phyloP scores from a whole-genome alignment of 23 tunicate species.

The Corella eumyota region DNA sequence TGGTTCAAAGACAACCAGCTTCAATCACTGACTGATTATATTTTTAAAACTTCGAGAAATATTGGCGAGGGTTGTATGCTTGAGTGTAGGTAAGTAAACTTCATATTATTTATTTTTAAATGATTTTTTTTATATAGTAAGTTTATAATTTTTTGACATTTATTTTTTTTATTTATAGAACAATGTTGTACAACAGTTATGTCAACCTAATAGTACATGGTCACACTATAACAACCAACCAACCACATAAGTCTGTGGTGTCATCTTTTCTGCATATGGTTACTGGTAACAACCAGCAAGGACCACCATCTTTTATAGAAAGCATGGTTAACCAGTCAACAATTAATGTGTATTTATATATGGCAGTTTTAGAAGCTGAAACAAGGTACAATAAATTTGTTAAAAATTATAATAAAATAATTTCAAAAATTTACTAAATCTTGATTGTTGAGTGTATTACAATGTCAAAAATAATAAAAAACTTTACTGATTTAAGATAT shows the following conservation, averaged over 20 bases:
- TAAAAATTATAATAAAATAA: too few relatives aligned
- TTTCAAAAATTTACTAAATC: too few relatives aligned
- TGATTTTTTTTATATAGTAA: background rate
- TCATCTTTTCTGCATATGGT: conserved; percentile 43
- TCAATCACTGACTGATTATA: conserved; percentile 33
- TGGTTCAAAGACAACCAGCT: conserved; percentile 61
- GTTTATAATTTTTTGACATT: background rate
- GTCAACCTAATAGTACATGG: conserved; percentile 19
- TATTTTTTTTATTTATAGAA: conserved; percentile 8
- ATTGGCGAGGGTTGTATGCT: conserved; percentile 17
- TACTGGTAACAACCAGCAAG: conserved; percentile 32
- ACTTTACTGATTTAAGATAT: conserved; percentile 39
- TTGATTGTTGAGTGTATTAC: too few relatives aligned
- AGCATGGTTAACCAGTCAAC: too few relatives aligned
- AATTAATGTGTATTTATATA: too few relatives aligned
- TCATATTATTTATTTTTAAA: background rate
- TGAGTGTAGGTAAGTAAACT: conserved; percentile 27
- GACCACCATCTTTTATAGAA: conserved; percentile 10
- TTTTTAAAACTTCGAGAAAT: conserved; percentile 34
- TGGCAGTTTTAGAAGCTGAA: conserved; percentile 53
- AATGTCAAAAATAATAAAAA: too few relatives aligned
- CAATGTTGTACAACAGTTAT: conserved; percentile 25
- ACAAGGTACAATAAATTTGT: conserved; percentile 41
- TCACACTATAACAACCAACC: too few relatives aligned
- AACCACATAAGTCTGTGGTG: conserved; percentile 4